A percentile compares a stretch with the other conserved stretches of the same genome.
Evolutionary conservation across 2,113 vertebrate genomes (phyloP).

Genomic region (Cheirogaleus medius): DNA sequence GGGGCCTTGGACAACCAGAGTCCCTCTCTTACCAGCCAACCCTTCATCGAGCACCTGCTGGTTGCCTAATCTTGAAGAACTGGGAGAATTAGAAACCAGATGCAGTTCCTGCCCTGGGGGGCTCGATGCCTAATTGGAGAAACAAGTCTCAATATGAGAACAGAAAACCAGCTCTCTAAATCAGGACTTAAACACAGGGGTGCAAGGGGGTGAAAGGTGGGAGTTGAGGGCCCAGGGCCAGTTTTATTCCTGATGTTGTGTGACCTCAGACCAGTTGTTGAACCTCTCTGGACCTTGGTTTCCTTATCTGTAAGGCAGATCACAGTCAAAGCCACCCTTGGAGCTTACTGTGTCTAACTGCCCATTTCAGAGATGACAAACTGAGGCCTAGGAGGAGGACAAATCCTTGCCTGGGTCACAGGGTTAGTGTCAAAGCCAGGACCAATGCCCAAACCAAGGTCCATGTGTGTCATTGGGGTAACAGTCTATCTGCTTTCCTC

Average conservation of each 20-base stretch:
- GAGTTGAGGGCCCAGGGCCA: not conserved
- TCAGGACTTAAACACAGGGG: not conserved
- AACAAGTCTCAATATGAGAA: slow-evolving; percentile 21
- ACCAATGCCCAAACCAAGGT: not conserved
- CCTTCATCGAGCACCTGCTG: slow-evolving; percentile 9
- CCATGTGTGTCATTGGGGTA: not conserved
- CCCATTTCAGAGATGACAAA: not conserved
- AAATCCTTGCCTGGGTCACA: not conserved
- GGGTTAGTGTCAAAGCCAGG: not conserved
- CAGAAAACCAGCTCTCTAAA: not conserved
- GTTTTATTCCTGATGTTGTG: not conserved
- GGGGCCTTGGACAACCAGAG: not conserved
- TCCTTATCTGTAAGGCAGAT: not conserved
- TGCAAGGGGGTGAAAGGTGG: not conserved
- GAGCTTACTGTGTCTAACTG: not conserved
- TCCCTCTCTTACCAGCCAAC: not conserved
- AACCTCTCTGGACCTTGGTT: not conserved
- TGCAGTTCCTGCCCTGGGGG: slow-evolving; percentile 28
- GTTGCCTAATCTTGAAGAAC: slow-evolving; percentile 32
- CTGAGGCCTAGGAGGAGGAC: not conserved
- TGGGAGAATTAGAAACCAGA: slow-evolving; percentile 31
- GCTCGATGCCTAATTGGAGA: slow-evolving; percentile 31
- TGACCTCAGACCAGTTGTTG: not conserved
- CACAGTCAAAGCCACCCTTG: not conserved
- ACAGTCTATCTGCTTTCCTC: not conserved